Base-by-base conservation (phyloP, 2,797 vertebrate genomes). In the Phrynocephalus vlangalii region DNA sequence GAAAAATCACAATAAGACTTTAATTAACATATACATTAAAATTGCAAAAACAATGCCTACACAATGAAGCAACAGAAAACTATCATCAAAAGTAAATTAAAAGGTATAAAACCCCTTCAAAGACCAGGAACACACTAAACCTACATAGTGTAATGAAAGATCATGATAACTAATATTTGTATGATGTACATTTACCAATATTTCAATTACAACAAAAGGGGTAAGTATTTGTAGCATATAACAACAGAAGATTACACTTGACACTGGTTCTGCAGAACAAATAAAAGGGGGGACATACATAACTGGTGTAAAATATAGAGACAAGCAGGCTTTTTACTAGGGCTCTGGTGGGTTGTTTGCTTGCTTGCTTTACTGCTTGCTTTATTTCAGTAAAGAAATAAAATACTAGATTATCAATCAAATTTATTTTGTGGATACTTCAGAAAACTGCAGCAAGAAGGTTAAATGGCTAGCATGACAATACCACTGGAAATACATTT, bases 1-100 rank as follows among this genome's bases (percentile, higher is more conserved):
- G 79, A 77, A 87, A 67, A 78, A 70, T 18, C 33, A 83, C 26
- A 70, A 76, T 56, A 77, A 76, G 68, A 83, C 28, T 50, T 13
- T 9, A 60, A 79, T 79, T 44, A 63, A 73, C n/a, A 44, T 60
- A 63, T 15, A 88, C n/a, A 73, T 73, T 26, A 66, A 80, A 38
- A 56, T 30, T 44, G 5, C 30, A 82, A 50, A 67, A 28, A 83
- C 4, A 38, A 24, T 67, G 13, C 30, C 8, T 20, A 75, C 52
- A 50, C 6, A 44, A 30, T 44, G 33, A 70, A 60, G 28, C 7
- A 67, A 3, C 30, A 33, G 22, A 10, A 56, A 56, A 38, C 2
- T 28, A 82, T 48, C 18, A 67, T 10, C 38, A 77, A 9, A 10
- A 20, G 30, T 26, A 70, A 15, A 24, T 68, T 48, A 71, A 38